phyloP scores from a whole-genome alignment of 2,888 invertebrate species.

The Liposcelis brunnea region DNA sequence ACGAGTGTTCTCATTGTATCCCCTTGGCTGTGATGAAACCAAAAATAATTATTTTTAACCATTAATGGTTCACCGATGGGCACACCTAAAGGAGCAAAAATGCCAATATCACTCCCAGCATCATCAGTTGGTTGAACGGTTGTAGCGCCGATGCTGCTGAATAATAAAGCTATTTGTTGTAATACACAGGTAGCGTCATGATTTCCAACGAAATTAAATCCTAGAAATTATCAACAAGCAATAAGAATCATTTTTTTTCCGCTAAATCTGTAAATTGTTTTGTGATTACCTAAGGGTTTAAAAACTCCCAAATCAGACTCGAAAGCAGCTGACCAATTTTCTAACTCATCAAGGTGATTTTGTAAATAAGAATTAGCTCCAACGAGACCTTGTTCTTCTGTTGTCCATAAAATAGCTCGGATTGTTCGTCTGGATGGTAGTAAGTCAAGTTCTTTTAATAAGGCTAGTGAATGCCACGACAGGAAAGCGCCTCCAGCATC shows the following conservation, averaged over 20 bases:
- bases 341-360: conserved; percentile 35
- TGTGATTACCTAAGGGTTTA: conserved; percentile 9
- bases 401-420: conserved; percentile 61
- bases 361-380: conserved; percentile 48
- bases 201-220: conserved; percentile 45
- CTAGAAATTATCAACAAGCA: too few relatives aligned
- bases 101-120: conserved; percentile 50
- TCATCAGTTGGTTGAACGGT: conserved; percentile 30
- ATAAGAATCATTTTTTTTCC: too few relatives aligned
- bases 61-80: conserved; percentile 53
- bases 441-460: conserved; percentile 45
- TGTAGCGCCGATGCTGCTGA: conserved; percentile 49
- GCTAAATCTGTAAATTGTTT: too few relatives aligned
- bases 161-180: conserved; percentile 40
- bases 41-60: conserved; percentile 50
- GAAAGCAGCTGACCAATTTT: conserved; percentile 56
- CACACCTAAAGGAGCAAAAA: conserved; percentile 43
- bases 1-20: conserved; percentile 55
- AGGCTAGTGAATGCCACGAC: conserved; percentile 53
- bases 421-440: conserved; percentile 48
- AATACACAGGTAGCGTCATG: conserved; percentile 45
- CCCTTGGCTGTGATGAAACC: conserved; percentile 61
- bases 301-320: conserved; percentile 75
- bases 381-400: conserved; percentile 53
- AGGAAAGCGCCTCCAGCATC: conserved; percentile 68